Evolutionary conservation across 2,888 invertebrate genomes (phyloP), one percentile per base, ranked within the genome.

Genomic region (Altica lythri): DNA sequence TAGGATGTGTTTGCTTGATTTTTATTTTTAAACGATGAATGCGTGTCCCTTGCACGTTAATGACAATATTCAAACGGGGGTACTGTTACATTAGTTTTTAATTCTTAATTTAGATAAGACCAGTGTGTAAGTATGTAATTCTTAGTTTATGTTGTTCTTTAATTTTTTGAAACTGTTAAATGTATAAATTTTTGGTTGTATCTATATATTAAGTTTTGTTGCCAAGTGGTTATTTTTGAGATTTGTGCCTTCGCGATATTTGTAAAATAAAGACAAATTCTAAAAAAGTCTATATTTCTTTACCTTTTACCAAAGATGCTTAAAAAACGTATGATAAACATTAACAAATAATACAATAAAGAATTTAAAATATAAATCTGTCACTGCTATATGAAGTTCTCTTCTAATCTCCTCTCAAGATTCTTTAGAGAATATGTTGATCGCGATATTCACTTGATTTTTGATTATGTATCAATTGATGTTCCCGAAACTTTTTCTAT

Each of bases 211-310:
- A 54, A 61, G 59, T 62, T 66, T 65, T 60, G 64, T 68, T 68
- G 66, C 71, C 70, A 66, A 65, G 67, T 71, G 68, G 70, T 72
- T 71, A 71, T 68, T 70, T 71, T 72, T 72, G 72, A 71, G 69
- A 73, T 72, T 73, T 72, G 73, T 72, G 72, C 73, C 73, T 73
- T 73, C 64, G 72, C 72, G 62, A 72, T 67, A 70, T 70, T 73
- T 72, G 64, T 72, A 71, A 72, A 72, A 71, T 70, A 70, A 71
- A 72, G 13, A 40, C 22, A 53, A 53, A 57, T 37, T 53, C 43
- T 25, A 43, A 22, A 42, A 46, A 44, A 37, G 19, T 38, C 16
- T 13, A 27, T 42, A 30, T 17, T 19, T 17, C 35, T 13, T 35
- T 35, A n/a, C 14, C 17, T 14, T 13, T 35, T 9, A 10, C 34